A percentile compares a stretch with the other conserved stretches of the same genome.
Evolutionary conservation across 2,113 vertebrate genomes (phyloP).

Genomic region (Loxodonta africana): DNA sequence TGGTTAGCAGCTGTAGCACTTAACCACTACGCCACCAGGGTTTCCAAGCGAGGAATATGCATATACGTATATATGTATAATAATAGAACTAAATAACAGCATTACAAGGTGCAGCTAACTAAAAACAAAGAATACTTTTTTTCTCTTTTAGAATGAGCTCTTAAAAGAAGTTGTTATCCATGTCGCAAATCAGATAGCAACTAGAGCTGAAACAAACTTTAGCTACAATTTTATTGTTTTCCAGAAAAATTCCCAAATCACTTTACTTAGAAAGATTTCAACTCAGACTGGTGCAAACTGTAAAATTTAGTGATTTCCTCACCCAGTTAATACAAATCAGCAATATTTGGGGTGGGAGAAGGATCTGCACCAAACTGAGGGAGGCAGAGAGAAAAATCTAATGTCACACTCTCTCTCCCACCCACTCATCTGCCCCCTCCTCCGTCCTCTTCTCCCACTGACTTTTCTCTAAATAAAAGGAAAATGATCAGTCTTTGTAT

Average conservation of each 20-base stretch:
- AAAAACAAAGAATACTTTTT: slow-evolving; percentile 57
- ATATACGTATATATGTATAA: not conserved
- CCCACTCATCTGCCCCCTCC: not conserved
- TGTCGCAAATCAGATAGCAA: not conserved
- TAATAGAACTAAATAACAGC: slow-evolving; percentile 51
- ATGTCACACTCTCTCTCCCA: not conserved
- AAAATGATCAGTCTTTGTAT: slow-evolving; percentile 47
- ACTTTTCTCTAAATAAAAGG: slow-evolving; percentile 42
- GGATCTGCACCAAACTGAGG: not conserved
- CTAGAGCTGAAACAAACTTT: slow-evolving; percentile 23
- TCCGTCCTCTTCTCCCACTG: not conserved
- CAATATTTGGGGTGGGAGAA: not conserved
- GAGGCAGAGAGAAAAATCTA: not conserved
- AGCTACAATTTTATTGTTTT: slow-evolving; percentile 47
- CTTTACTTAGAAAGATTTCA: slow-evolving; percentile 46
- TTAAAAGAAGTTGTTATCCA: slow-evolving; percentile 26
- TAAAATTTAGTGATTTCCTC: slow-evolving; percentile 45
- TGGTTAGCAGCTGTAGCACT: no score
- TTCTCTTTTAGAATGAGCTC: slow-evolving; percentile 28
- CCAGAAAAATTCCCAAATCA: slow-evolving; percentile 27
- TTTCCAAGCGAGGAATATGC: no score
- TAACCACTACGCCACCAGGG: no score
- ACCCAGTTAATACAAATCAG: slow-evolving; percentile 29
- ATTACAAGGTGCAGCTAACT: not conserved
- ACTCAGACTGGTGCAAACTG: not conserved